phyloP scores from a whole-genome alignment of 2,113 vertebrate species.

The Chroicocephalus ridibundus region DNA sequence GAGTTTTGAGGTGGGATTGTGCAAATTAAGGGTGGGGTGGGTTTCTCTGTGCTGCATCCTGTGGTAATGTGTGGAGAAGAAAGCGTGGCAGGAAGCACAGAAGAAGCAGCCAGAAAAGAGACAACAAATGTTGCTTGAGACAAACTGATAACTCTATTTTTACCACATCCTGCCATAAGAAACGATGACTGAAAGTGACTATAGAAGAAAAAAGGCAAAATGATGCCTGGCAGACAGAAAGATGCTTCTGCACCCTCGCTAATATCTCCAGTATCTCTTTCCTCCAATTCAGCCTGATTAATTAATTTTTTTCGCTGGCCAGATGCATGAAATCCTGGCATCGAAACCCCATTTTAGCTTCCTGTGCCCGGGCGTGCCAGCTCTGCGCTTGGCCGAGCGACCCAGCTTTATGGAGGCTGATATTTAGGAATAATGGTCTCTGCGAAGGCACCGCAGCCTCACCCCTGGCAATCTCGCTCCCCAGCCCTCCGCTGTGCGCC shows the following conservation, averaged over 20 bases:
- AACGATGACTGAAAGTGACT: background rate
- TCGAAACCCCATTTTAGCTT: rapidly evolving
- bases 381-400: background rate
- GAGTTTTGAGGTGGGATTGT: background rate
- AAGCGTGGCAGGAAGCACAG: background rate
- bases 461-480: background rate
- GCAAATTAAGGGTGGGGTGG: background rate
- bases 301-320: background rate
- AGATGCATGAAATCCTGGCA: background rate
- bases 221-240: background rate
- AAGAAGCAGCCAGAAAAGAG: background rate
- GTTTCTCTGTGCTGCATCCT: background rate
- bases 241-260: background rate
- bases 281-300: background rate
- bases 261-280: background rate
- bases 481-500: background rate
- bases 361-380: background rate
- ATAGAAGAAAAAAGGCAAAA: background rate
- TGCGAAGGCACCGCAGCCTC: background rate
- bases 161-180: background rate
- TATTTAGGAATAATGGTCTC: background rate
- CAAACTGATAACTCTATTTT: background rate
- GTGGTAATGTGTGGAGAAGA: background rate
- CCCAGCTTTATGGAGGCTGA: rapidly evolving
- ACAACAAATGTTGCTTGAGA: background rate